phyloP scores from a whole-genome alignment of 2,797 vertebrate species.

The Morus bassanus region DNA sequence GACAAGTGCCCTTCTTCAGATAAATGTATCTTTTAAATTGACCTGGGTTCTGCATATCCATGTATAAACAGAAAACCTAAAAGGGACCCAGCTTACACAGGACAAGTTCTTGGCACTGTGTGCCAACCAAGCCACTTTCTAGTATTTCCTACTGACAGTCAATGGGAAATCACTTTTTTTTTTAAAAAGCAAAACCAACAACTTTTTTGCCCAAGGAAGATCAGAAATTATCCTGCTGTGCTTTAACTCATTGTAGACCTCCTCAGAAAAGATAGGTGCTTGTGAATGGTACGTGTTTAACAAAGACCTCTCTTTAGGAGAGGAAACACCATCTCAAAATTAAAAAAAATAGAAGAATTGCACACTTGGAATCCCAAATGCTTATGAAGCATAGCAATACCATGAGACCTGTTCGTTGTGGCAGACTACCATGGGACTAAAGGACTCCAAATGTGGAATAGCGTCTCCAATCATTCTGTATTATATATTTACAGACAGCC shows the following conservation, averaged over 20 bases:
- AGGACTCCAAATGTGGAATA: background rate
- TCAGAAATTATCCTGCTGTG: background rate
- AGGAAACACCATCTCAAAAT: background rate
- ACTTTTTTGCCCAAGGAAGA: background rate
- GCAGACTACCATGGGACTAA: background rate
- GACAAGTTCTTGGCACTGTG: background rate
- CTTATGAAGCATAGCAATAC: background rate
- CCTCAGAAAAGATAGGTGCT: background rate
- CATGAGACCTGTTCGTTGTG: rapidly evolving
- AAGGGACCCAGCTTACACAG: background rate
- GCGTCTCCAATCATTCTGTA: background rate
- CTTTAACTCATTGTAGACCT: background rate
- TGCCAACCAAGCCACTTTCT: background rate
- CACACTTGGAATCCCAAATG: background rate
- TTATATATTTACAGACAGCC: background rate
- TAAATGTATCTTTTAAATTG: background rate
- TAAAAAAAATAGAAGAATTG: background rate
- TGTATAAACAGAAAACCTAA: background rate
- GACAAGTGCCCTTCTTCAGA: background rate
- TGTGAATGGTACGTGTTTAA: rapidly evolving
- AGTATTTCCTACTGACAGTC: background rate
- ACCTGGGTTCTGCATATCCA: background rate
- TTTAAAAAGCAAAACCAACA: background rate
- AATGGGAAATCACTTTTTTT: background rate
- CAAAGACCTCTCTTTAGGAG: background rate